Conservation (phyloP, 2,797 vertebrate species). For the Enteromius argenteus region DNA sequence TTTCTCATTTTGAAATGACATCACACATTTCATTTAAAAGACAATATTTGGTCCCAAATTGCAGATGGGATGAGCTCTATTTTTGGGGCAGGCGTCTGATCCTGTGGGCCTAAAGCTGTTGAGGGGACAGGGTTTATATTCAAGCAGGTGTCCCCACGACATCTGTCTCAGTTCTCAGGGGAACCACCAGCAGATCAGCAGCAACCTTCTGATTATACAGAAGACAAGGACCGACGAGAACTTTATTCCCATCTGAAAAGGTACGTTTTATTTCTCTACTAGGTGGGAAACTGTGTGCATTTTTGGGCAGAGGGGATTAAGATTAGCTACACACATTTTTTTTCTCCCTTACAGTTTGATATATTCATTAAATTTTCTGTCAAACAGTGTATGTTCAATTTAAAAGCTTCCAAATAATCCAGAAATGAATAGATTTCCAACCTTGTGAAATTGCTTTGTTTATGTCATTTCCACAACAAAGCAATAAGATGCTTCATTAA, state of each 20-base stretch:
- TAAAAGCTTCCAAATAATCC: not conserved
- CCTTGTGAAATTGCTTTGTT: constrained; percentile 5
- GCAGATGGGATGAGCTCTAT: constrained; percentile 41
- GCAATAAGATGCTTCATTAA: constrained; percentile 69
- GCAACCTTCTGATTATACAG: constrained; percentile 66
- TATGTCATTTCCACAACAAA: constrained; percentile 41
- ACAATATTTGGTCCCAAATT: constrained; percentile 19
- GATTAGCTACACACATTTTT: not conserved
- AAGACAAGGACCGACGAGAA: constrained; percentile 64
- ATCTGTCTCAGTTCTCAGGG: constrained; percentile 78
- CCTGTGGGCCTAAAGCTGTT: constrained; percentile 47
- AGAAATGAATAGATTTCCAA: not conserved
- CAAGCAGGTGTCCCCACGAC: constrained; percentile 77
- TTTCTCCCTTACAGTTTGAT: not conserved
- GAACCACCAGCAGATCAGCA: constrained; percentile 73
- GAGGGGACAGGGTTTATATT: constrained; percentile 48
- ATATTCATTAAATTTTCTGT: not conserved
- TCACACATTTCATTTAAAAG: constrained; percentile 21
- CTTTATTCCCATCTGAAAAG: constrained; percentile 68
- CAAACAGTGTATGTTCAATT: not conserved
- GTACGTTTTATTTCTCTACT: constrained; percentile 66
- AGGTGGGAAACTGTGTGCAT: not conserved
- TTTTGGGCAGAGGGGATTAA: not conserved
- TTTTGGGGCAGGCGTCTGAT: constrained; percentile 55
- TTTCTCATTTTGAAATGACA: constrained; percentile 40